A percentile compares a stretch with the other conserved stretches of the same genome.
Evolutionary conservation across 2,797 vertebrate species (phyloP).

Genomic region (Typhlichthys subterraneus): DNA sequence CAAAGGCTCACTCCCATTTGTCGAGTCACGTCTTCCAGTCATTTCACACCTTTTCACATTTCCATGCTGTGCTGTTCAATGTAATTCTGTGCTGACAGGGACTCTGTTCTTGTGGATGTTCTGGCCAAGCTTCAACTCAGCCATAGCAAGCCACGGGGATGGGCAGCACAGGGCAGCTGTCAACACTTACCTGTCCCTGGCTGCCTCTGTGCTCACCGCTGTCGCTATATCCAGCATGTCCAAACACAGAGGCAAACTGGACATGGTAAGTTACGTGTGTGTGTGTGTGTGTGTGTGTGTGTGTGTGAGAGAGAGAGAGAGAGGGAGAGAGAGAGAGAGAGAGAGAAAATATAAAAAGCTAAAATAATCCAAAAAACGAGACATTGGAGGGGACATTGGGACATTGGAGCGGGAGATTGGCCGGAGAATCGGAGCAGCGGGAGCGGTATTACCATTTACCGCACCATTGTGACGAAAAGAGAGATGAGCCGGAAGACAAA

Average conservation of each 20-base stretch:
- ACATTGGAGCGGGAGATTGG: too few species aligned
- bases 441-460: too few species aligned
- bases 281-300: too few species aligned
- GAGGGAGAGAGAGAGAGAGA: too few species aligned
- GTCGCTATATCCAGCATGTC: constrained; percentile 89
- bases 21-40: not conserved
- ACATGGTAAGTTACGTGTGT: constrained; percentile 82
- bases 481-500: too few species aligned
- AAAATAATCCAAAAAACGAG: too few species aligned
- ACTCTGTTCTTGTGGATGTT: constrained; percentile 97
- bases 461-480: too few species aligned
- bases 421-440: too few species aligned
- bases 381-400: too few species aligned
- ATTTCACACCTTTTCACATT: not conserved
- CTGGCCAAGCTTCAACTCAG: constrained; percentile 98
- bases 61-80: not conserved
- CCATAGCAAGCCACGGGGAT: constrained; percentile 85
- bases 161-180: constrained; percentile 90
- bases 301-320: too few species aligned
- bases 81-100: constrained; percentile 67
- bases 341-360: too few species aligned
- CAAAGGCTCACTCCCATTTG: too few species aligned
- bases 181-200: constrained; percentile 90
- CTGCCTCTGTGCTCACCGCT: constrained; percentile 85
- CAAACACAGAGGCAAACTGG: constrained; percentile 88